Evolutionary conservation across 2,113 vertebrate species (phyloP).

Genomic region (Chiloscyllium plagiosum): DNA sequence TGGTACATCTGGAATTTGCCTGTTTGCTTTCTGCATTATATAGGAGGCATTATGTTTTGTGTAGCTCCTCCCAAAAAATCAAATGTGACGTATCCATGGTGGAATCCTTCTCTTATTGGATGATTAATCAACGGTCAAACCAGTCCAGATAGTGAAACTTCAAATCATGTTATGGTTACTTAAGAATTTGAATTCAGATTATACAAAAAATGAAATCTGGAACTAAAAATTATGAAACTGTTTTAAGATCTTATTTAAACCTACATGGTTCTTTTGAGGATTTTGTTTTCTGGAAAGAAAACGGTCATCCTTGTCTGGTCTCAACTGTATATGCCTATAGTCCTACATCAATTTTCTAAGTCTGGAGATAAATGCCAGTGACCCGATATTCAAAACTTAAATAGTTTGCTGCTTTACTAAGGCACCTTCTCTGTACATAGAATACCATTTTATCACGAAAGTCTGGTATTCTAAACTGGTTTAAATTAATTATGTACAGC

Average conservation of each 20-base stretch:
- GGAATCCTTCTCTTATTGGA: background rate
- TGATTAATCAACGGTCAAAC: background rate
- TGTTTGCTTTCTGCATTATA: background rate
- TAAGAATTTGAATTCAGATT: background rate
- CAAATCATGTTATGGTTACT: background rate
- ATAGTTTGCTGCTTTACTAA: background rate
- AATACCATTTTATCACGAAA: background rate
- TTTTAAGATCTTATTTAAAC: background rate
- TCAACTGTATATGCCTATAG: background rate
- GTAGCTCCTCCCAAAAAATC: background rate
- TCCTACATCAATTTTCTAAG: background rate
- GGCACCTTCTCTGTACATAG: background rate
- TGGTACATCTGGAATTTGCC: slow-evolving; percentile 22
- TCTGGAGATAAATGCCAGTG: background rate
- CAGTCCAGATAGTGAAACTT: background rate
- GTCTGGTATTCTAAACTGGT: background rate
- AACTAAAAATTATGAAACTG: background rate
- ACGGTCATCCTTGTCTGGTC: background rate
- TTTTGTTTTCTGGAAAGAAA: background rate
- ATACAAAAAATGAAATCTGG: background rate
- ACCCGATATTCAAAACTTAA: background rate
- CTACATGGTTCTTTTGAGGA: background rate
- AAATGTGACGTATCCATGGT: background rate
- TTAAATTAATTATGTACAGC: background rate
- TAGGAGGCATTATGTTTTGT: background rate